phyloP scores from a whole-genome alignment of 2,113 vertebrate species.

The Bufo bufo region DNA sequence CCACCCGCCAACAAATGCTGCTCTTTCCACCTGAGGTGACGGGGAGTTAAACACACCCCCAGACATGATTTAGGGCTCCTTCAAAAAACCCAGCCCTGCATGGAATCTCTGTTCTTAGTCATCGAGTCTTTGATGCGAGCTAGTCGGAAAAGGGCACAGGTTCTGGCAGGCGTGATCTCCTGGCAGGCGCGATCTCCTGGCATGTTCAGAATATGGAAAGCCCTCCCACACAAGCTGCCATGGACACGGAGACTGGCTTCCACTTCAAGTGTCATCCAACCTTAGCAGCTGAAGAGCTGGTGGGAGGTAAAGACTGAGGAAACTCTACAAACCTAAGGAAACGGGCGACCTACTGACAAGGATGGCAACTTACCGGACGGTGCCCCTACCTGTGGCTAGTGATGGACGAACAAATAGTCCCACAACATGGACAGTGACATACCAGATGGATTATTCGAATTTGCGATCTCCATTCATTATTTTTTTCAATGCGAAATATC shows the following conservation, averaged over 20 bases:
- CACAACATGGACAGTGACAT: too few relatives aligned
- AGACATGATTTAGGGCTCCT: slow-evolving; percentile 39
- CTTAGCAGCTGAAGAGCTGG: neutral
- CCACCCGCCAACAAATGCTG: neutral
- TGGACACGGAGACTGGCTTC: slow-evolving; percentile 9
- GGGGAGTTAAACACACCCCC: slow-evolving; percentile 18
- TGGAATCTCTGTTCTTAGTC: slow-evolving; percentile 49
- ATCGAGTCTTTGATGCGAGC: slow-evolving; percentile 42
- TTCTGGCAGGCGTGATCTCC: slow-evolving; percentile 25
- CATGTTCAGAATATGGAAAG: slow-evolving; percentile 26
- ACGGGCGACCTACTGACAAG: neutral
- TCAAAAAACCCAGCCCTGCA: neutral
- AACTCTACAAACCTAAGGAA: neutral
- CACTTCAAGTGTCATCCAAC: slow-evolving; percentile 10
- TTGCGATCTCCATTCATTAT: too few relatives aligned
- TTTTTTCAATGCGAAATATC: too few relatives aligned
- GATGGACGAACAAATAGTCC: too few relatives aligned
- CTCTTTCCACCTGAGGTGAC: slow-evolving; percentile 40
- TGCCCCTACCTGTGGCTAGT: too few relatives aligned
- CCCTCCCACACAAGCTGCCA: slow-evolving; percentile 30
- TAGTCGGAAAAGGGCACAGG: slow-evolving; percentile 39
- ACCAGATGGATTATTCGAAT: too few relatives aligned
- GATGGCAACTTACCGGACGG: too few relatives aligned
- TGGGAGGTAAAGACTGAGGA: neutral
- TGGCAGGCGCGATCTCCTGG: neutral